A percentile compares a stretch with the other conserved stretches of the same genome.
Evolutionary conservation across 2,888 invertebrate genomes (phyloP).

Genomic region (Dryococelus australis): DNA sequence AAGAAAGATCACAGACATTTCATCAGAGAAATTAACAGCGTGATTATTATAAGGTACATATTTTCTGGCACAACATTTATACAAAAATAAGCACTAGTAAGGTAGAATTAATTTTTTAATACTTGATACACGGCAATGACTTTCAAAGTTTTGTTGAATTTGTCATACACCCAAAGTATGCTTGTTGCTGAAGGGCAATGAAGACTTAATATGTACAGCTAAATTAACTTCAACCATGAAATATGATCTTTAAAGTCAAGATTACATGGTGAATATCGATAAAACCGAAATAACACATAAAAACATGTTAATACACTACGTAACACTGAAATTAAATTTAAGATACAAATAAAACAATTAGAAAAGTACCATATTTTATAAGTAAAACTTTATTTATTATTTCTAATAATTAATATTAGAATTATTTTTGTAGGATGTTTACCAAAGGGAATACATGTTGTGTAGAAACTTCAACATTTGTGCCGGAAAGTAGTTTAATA

Average conservation of each 20-base stretch:
- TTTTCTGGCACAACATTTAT: slow-evolving; percentile 6
- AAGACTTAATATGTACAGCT: not conserved
- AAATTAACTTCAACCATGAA: not conserved
- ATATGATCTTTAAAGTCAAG: not conserved
- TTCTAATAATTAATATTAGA: too few species aligned
- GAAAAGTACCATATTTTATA: too few species aligned
- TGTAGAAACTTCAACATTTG: too few species aligned
- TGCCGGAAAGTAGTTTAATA: too few species aligned
- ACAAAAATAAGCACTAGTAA: slow-evolving; percentile 22
- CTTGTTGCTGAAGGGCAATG: not conserved
- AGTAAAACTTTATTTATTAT: too few species aligned
- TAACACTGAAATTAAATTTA: too few species aligned
- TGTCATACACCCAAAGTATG: not conserved
- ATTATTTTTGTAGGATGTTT: too few species aligned
- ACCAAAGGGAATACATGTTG: too few species aligned
- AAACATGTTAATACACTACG: too few species aligned
- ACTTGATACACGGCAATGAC: not conserved
- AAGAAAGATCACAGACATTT: not conserved
- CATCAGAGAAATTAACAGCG: not conserved
- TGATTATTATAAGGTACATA: not conserved
- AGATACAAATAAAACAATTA: too few species aligned
- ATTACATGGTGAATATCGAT: too few species aligned
- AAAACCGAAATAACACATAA: too few species aligned
- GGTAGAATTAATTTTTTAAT: not conserved
- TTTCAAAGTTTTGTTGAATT: not conserved